Evolutionary conservation across 2,113 vertebrate genomes (phyloP).

Genomic region (Daubentonia madagascariensis): DNA sequence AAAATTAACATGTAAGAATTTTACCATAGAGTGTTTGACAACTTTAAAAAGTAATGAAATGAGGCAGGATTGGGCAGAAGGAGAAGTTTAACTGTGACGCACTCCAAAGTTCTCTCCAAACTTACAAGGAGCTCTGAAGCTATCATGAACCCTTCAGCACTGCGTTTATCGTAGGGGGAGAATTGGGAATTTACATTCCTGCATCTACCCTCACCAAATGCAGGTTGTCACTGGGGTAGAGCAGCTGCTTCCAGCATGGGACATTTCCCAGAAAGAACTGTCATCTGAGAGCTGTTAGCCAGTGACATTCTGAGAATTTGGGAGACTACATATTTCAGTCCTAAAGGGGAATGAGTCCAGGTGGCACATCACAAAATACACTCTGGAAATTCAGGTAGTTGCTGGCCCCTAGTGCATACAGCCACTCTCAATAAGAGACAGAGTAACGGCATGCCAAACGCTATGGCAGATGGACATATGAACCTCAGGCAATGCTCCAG

Average conservation of each 20-base stretch:
- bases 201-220: not conserved
- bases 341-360: not conserved
- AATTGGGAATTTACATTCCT: not conserved
- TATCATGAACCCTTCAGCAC: not conserved
- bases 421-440: not conserved
- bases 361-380: not conserved
- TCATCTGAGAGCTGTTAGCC: not conserved
- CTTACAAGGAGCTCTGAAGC: not conserved
- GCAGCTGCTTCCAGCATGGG: not conserved
- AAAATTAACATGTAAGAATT: not conserved
- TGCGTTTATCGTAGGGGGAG: not conserved
- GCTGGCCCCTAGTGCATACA: not conserved
- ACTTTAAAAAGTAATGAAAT: not conserved
- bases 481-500: not conserved
- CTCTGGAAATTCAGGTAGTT: not conserved
- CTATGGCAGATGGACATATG: not conserved
- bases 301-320: not conserved
- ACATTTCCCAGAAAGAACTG: not conserved
- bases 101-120: not conserved
- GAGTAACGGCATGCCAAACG: not conserved
- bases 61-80: not conserved
- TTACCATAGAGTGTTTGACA: not conserved
- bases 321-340: not conserved
- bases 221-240: not conserved
- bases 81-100: not conserved